A percentile compares a stretch with the other conserved stretches of the same genome.
These are phyloP conservation scores for Xenopus borealis DNA, from an alignment of 2,113 vertebrate species.

Conservation along the genomic window DNA sequence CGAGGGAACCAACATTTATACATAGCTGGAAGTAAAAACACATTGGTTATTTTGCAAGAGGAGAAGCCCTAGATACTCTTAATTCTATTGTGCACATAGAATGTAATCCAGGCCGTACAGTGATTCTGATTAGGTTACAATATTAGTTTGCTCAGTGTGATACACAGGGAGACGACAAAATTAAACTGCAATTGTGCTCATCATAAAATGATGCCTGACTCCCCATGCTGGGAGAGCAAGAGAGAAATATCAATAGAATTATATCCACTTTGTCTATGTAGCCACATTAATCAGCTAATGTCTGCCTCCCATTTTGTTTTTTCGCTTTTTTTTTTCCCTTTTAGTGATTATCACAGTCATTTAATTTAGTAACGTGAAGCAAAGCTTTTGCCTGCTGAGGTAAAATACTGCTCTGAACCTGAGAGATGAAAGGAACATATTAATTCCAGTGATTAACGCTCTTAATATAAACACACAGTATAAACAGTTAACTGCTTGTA, in stretches of 20 bases:
- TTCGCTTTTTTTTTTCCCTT: constrained; percentile 11
- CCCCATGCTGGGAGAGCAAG: background rate
- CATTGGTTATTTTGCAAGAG: background rate
- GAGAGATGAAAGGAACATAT: constrained; percentile 30
- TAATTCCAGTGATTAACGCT: constrained; percentile 38
- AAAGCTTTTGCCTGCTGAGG: constrained; percentile 36
- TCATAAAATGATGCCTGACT: background rate
- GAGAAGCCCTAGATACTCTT: background rate
- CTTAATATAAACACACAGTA: constrained; percentile 39
- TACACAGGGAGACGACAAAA: background rate
- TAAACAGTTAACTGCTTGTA: constrained; percentile 12
- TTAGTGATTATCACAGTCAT: constrained; percentile 44
- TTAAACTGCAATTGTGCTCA: background rate
- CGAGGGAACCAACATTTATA: constrained; percentile 4
- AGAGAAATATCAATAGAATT: constrained; percentile 4
- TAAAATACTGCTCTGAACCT: constrained; percentile 28
- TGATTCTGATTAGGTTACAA: background rate
- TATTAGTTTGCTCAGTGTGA: constrained; percentile 4
- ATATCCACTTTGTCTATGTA: constrained; percentile 6
- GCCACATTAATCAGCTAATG: constrained; percentile 35
- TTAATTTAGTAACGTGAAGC: constrained; percentile 36
- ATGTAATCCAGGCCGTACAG: background rate
- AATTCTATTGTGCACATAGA: background rate
- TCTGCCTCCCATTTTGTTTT: constrained; percentile 27
- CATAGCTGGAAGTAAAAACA: background rate